These are phyloP conservation scores for Stenolophus ochropezus DNA, from an alignment of 2,888 invertebrate genomes.

Conservation along the genomic window DNA sequence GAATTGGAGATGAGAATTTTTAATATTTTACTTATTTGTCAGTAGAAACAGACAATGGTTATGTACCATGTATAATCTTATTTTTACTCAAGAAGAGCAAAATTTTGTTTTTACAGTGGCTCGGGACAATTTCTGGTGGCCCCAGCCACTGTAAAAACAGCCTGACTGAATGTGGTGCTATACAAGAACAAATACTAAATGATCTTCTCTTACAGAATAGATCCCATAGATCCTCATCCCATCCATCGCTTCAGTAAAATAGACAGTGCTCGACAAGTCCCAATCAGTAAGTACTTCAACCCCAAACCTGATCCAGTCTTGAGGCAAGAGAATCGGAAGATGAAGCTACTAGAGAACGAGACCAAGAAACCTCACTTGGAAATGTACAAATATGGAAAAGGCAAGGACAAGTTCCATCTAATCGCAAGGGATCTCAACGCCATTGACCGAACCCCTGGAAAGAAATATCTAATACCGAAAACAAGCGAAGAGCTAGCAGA, in stretches of 20 bases:
- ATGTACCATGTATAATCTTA: no score
- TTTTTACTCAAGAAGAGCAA: no score
- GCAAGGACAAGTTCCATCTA: not conserved
- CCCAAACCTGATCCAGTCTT: slow-evolving; percentile 31
- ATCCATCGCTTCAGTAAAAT: slow-evolving; percentile 49
- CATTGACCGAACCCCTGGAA: not conserved
- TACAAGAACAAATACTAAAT: no score
- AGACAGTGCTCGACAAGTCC: slow-evolving; percentile 24
- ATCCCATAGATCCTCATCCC: not conserved
- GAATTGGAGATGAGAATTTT: no score
- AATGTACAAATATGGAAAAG: slow-evolving; percentile 42
- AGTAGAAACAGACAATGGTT: no score
- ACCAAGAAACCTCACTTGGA: slow-evolving; percentile 5
- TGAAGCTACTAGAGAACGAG: not conserved
- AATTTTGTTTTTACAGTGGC: no score
- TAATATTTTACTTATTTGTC: no score
- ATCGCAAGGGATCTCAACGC: slow-evolving; percentile 16
- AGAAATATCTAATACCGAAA: slow-evolving; percentile 65
- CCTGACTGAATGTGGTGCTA: no score
- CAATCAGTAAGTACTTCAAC: slow-evolving; percentile 26
- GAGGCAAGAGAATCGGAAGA: slow-evolving; percentile 52
- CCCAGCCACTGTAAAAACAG: no score
- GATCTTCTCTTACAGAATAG: not conserved
- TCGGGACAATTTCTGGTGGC: no score
- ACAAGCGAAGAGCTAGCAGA: slow-evolving; percentile 64